Evolutionary conservation across 2,113 vertebrate species (phyloP), one percentile per base, ranked within the genome.

Genomic region (Eurystomus gularis): DNA sequence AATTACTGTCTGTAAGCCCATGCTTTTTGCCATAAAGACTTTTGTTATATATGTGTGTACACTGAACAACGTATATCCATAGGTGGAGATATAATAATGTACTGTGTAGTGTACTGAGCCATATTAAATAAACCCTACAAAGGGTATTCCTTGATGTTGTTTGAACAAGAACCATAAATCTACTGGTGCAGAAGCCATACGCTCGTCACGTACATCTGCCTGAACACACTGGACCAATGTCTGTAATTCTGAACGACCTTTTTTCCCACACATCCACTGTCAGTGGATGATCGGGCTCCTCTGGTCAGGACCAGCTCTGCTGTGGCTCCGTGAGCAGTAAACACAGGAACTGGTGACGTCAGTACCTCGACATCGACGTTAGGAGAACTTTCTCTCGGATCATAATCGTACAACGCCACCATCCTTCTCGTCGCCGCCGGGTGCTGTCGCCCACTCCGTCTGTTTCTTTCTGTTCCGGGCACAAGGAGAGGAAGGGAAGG

Each of bases 391-490:
- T 99, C 99, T 60, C 99, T 85, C 2, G 99, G 99, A 71, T 99
- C 99, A 1, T 99, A 99, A 89, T 99, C 99, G 0, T 99, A 99
- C 51, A 99, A 98, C 0, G 99, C 99, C 94, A 99, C 99, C 99
- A 99, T 99, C 82, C 99, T 98, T 7, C 98, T 90, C 0, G 99
- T 99, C 1, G 97, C 88, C 86, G 97, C 92, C 0, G 98, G 91
- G 29, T 98, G 98, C 12, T 97, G 98, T 24, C 98, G 95, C 25
- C 98, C 97, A 1, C 98, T 97, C 12, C 99, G 97, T 26, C 99
- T 96, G 97, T 98, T 98, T 66, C 99, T 98, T 95, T 99, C 99
- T 99, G 96, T 17, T 33, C 20, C 75, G 4, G 24, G 17, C 58
- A 46, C 33, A 55, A 39, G 58, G 55, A 44, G 78, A 82, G 80